Conservation (phyloP, 2,888 invertebrate genomes). For the Tenthredo notha region DNA sequence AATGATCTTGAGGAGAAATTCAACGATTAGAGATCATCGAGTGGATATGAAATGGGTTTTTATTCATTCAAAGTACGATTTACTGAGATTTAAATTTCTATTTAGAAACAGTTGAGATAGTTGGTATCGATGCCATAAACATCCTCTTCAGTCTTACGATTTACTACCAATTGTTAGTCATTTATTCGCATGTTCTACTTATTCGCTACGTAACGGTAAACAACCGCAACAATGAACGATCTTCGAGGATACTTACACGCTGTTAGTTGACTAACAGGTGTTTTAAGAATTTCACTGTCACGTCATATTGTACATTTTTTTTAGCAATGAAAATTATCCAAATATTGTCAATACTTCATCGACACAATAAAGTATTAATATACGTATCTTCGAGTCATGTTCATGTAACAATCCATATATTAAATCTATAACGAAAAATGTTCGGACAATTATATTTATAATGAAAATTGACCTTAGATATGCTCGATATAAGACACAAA, state of each 20-base stretch:
- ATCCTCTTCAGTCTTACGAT: not conserved
- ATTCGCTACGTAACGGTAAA: conserved; percentile 38
- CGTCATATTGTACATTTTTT: not conserved
- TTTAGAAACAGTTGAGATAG: conserved; percentile 1
- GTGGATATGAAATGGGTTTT: not conserved
- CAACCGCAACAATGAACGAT: conserved; percentile 37
- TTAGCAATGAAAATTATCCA: not conserved
- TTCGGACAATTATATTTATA: not conserved
- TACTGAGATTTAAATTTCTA: conserved; percentile 8
- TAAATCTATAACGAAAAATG: not conserved
- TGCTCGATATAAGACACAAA: not conserved
- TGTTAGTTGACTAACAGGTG: conserved; percentile 12
- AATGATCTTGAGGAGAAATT: not conserved
- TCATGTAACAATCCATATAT: not conserved
- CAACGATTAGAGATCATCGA: not conserved
- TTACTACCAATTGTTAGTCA: conserved; percentile 37
- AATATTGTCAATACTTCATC: not conserved
- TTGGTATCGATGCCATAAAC: conserved; percentile 6
- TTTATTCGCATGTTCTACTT: conserved; percentile 51
- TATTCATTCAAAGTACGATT: conserved; percentile 5
- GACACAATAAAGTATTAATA: not conserved
- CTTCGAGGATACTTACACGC: not conserved
- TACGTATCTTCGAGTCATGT: no score
- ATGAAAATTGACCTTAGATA: not conserved
- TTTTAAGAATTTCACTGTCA: not conserved